Percentiles rank a stretch among this genome's conserved stretches.
Conservation (phyloP, 2,888 invertebrate species). For the Odontocerum albicorne region DNA sequence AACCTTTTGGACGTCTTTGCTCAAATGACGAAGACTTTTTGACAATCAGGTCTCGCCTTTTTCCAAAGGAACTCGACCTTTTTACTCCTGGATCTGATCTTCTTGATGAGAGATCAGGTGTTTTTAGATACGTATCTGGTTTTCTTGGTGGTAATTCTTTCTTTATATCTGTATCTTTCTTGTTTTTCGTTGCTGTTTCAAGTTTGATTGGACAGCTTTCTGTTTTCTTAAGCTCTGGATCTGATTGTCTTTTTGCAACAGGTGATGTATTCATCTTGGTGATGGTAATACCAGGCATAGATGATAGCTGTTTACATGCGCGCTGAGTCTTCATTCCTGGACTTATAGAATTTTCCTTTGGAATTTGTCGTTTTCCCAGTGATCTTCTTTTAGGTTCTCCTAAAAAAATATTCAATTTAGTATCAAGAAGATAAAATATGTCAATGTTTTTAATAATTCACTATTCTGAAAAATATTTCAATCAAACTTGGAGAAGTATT, state of each 20-base stretch:
- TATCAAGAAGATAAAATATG: no score
- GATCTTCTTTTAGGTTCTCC: no score
- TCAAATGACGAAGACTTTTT: background rate
- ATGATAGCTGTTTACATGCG: no score
- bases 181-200: background rate
- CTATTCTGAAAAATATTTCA: no score
- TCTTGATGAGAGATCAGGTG: background rate
- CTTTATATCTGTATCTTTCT: background rate
- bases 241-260: background rate
- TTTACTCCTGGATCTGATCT: background rate
- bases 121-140: background rate
- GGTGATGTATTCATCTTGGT: background rate
- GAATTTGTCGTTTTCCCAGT: no score
- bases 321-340: no score
- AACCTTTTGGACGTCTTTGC: constrained; percentile 4
- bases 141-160: background rate
- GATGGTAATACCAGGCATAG: background rate
- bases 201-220: background rate
- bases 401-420: background rate
- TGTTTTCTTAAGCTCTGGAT: background rate
- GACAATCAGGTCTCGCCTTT: background rate
- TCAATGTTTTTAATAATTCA: no score
- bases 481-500: no score
- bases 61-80: constrained; percentile 7
- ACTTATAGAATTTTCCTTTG: no score